Evolutionary conservation across 2,888 invertebrate genomes (phyloP), one percentile per base, ranked within the genome.

Genomic region (Amblyjoppa fuscipennis): DNA sequence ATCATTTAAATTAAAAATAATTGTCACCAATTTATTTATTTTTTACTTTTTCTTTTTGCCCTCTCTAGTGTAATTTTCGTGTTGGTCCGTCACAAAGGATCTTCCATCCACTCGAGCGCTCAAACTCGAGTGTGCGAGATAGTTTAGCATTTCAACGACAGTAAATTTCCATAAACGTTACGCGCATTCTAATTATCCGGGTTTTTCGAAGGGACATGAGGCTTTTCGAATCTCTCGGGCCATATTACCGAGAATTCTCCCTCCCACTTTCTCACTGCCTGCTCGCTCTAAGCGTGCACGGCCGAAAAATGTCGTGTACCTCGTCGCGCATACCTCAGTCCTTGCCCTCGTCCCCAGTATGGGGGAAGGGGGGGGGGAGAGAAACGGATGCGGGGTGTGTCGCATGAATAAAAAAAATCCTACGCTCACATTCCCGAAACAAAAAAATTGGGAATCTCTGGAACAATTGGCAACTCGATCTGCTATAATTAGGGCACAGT

Each of bases 91-190:
- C 53, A 86, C 83, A 84, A 86, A 86, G 74, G 61, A 84, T 79
- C 76, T 73, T 16, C 45, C 80, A 69, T 79, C 74, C 81, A 70
- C 49, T 75, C 64, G 78, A 66, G 78, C 76, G 49, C 82, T 83
- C 53, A 83, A 83, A 79, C 81, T 69, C 78, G 81, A 83, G 81
- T 76, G 71, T 86, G 84, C 81, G 79, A 84, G 84, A 84, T 87
- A 82, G 86, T 87, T 45, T 84, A 82, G 86, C 86, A 87, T 87
- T 86, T 87, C 84, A 84, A 87, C 82, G 85, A 85, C 84, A 80
- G 82, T 78, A 79, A 59, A 85, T 87, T 87, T 87, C 78, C 87
- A 87, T 87, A 87, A 82, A 87, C 83, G 87, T 85, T 85, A 85
- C 87, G 81, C 83, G 85, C 83, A 85, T 87, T 87, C 74, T 83